Conservation (phyloP, 2,888 invertebrate genomes). For the Plebejus argus region DNA sequence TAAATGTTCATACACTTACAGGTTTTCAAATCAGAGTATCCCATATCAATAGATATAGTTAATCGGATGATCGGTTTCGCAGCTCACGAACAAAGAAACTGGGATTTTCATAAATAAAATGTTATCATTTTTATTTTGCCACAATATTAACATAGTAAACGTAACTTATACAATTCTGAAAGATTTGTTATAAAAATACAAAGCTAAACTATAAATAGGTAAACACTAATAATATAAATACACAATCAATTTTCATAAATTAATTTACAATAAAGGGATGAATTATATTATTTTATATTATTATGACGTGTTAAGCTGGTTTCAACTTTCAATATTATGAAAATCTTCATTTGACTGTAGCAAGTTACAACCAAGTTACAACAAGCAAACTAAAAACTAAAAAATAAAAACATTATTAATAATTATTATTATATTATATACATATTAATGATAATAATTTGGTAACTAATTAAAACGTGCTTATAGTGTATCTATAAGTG, state of each 20-base stretch:
- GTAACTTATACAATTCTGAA: too few species aligned
- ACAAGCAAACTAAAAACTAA: too few species aligned
- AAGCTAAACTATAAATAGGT: too few species aligned
- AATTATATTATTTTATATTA: neutral
- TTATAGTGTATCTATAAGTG: neutral
- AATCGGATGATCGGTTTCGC: neutral
- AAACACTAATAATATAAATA: too few species aligned
- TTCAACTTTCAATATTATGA: neutral
- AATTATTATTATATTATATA: too few species aligned
- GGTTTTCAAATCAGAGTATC: neutral
- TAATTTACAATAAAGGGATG: conserved; percentile 6
- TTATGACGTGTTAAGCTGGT: neutral
- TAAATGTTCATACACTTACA: neutral
- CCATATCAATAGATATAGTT: neutral
- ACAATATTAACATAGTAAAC: too few species aligned
- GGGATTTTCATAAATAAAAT: conserved; percentile 15
- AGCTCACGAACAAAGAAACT: conserved; percentile 13
- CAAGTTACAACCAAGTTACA: too few species aligned
- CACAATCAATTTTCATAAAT: conserved; percentile 18
- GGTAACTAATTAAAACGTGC: neutral
- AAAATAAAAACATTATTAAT: too few species aligned
- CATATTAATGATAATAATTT: neutral
- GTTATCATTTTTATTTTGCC: too few species aligned
- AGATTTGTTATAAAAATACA: too few species aligned
- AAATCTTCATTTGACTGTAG: neutral